Percentiles rank a stretch among this genome's conserved stretches.
Evolutionary conservation across 2,888 invertebrate genomes (phyloP).

Genomic region (Lasius platythorax): DNA sequence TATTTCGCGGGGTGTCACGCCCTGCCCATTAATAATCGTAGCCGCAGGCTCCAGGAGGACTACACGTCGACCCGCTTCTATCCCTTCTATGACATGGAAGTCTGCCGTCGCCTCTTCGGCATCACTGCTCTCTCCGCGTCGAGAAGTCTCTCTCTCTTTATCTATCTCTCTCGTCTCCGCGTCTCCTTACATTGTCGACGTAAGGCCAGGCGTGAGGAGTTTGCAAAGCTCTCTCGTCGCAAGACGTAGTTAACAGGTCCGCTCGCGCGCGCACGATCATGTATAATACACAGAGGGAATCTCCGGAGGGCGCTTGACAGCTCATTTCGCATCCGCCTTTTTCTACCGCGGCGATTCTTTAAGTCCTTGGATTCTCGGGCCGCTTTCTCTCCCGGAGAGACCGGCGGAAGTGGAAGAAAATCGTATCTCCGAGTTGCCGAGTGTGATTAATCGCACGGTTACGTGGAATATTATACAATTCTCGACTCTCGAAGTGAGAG

Average conservation of each 20-base stretch:
- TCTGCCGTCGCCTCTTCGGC: slow-evolving; percentile 43
- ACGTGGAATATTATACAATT: slow-evolving; percentile 41
- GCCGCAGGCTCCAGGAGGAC: slow-evolving; percentile 73
- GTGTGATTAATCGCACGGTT: slow-evolving; percentile 48
- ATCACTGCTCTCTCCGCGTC: slow-evolving; percentile 31
- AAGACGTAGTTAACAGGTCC: slow-evolving; percentile 81
- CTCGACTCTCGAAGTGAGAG: background rate
- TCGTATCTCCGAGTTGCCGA: slow-evolving; percentile 21
- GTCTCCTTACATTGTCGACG: slow-evolving; percentile 46
- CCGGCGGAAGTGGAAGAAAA: slow-evolving; percentile 29
- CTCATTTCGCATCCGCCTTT: slow-evolving; percentile 82
- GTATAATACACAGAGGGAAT: slow-evolving; percentile 82
- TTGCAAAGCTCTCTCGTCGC: slow-evolving; percentile 82
- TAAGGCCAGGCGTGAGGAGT: slow-evolving; percentile 80
- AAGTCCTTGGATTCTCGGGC: background rate
- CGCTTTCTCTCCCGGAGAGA: background rate
- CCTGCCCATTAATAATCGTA: slow-evolving; percentile 82
- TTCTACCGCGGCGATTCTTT: slow-evolving; percentile 62
- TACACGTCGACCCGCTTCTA: slow-evolving; percentile 47
- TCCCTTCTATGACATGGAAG: slow-evolving; percentile 50
- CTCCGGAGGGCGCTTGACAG: slow-evolving; percentile 81
- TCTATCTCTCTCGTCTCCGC: slow-evolving; percentile 40
- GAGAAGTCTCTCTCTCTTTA: slow-evolving; percentile 1
- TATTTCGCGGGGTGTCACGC: slow-evolving; percentile 84
- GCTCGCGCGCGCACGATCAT: slow-evolving; percentile 70